Evolutionary conservation across 2,113 vertebrate species (phyloP).

Genomic region (Shinisaurus crocodilurus): DNA sequence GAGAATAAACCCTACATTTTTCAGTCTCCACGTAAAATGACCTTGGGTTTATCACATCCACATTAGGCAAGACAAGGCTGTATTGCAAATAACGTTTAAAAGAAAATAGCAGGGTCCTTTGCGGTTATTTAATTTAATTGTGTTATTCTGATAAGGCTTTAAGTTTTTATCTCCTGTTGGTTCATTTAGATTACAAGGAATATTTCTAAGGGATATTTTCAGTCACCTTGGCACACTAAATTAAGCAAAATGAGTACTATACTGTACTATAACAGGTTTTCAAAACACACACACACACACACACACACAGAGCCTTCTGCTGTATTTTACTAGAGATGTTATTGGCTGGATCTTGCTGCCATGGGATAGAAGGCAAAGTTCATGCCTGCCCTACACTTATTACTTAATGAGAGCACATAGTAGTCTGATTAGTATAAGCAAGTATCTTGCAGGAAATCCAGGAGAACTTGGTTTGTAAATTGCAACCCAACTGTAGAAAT

Average conservation of each 20-base stretch:
- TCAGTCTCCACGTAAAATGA: not conserved
- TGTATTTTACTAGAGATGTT: no score
- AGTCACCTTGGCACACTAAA: not conserved
- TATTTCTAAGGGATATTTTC: slow-evolving; percentile 16
- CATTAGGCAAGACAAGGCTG: not conserved
- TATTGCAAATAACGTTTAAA: not conserved
- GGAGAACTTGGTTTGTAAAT: not conserved
- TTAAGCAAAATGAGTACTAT: not conserved
- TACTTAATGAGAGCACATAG: no score
- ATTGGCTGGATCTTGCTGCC: no score
- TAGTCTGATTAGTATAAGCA: no score
- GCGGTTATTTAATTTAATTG: slow-evolving; percentile 8
- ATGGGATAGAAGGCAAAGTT: no score
- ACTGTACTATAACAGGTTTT: not conserved
- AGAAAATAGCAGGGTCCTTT: not conserved
- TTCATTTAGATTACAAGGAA: slow-evolving; percentile 33
- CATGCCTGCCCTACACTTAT: no score
- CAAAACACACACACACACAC: no score
- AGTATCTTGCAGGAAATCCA: not conserved
- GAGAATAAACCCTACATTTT: not conserved
- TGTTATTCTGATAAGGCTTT: slow-evolving; percentile 18
- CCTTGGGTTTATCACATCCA: not conserved
- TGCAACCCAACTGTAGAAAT: slow-evolving; percentile 20
- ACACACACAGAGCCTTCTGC: no score
- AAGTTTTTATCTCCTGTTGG: slow-evolving; percentile 14